Evolutionary conservation across 23 tunicate species (phyloP).

Genomic region (Diplosoma virens): DNA sequence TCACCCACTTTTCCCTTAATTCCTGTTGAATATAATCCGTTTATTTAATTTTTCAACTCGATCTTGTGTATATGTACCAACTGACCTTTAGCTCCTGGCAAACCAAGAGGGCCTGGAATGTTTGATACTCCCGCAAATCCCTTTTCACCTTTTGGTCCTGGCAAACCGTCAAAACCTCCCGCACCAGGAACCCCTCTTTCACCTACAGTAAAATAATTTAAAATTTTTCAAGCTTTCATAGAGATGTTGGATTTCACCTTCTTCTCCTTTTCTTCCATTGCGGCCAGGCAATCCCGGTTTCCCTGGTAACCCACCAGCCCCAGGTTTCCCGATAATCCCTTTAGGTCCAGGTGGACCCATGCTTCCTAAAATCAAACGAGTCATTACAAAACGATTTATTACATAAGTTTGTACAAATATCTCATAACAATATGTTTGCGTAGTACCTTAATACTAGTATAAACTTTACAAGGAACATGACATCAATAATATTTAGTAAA

Average conservation of each 20-base stretch:
- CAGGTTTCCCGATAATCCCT: constrained; percentile 6
- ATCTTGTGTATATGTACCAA: not conserved
- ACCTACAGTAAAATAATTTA: constrained; percentile 15
- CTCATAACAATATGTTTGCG: not conserved
- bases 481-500: too few species aligned
- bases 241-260: too few species aligned
- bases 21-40: constrained; percentile 27
- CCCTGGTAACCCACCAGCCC: constrained; percentile 15
- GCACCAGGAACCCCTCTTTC: constrained; percentile 28
- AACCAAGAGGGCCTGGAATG: constrained; percentile 56
- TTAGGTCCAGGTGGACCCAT: not conserved
- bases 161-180: constrained; percentile 47
- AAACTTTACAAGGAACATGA: too few species aligned
- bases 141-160: constrained; percentile 37
- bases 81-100: constrained; percentile 55
- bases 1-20: constrained; percentile 46
- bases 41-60: too few species aligned
- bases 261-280: constrained; percentile 13
- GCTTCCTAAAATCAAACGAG: not conserved
- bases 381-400: not conserved
- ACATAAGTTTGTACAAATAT: not conserved
- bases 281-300: constrained; percentile 4
- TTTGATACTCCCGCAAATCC: constrained; percentile 30
- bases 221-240: too few species aligned
- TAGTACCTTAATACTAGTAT: not conserved